Percentiles rank a stretch among this genome's conserved stretches.
Evolutionary conservation across 2,113 vertebrate genomes (phyloP).

Genomic region (Poeciliopsis prolifica): DNA sequence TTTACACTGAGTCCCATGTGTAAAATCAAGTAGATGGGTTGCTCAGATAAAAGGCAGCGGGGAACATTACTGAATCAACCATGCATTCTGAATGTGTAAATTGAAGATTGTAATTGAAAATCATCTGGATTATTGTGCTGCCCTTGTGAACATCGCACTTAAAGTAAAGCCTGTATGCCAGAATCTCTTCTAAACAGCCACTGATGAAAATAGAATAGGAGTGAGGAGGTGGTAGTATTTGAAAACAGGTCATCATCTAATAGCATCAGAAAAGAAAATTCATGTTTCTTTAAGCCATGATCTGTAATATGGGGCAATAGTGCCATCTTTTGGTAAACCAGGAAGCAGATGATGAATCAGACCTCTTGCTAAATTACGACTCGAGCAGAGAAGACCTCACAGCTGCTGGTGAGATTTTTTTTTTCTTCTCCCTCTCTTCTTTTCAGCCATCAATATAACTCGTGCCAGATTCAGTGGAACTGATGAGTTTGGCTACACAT

Average conservation of each 20-base stretch:
- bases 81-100: constrained; percentile 63
- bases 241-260: constrained; percentile 75
- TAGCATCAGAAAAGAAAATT: constrained; percentile 53
- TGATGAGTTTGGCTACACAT: constrained; percentile 85
- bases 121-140: constrained; percentile 47
- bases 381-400: neutral
- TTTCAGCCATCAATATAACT: constrained; percentile 83
- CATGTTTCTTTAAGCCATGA: constrained; percentile 11
- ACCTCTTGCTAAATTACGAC: constrained; percentile 11
- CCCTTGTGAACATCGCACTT: constrained; percentile 55
- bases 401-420: constrained; percentile 1
- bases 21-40: constrained; percentile 65
- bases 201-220: constrained; percentile 75
- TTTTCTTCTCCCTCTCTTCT: neutral
- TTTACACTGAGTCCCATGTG: constrained; percentile 53
- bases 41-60: constrained; percentile 43
- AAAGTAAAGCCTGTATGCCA: constrained; percentile 52
- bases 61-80: constrained; percentile 58
- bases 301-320: constrained; percentile 68
- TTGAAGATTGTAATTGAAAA: constrained; percentile 66
- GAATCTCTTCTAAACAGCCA: constrained; percentile 64
- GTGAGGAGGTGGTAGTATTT: constrained; percentile 67
- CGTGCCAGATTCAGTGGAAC: constrained; percentile 83
- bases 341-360: constrained; percentile 25
- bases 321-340: constrained; percentile 77